Base-by-base conservation (phyloP, 2,888 invertebrate genomes). In the Caradrina clavipalpis region DNA sequence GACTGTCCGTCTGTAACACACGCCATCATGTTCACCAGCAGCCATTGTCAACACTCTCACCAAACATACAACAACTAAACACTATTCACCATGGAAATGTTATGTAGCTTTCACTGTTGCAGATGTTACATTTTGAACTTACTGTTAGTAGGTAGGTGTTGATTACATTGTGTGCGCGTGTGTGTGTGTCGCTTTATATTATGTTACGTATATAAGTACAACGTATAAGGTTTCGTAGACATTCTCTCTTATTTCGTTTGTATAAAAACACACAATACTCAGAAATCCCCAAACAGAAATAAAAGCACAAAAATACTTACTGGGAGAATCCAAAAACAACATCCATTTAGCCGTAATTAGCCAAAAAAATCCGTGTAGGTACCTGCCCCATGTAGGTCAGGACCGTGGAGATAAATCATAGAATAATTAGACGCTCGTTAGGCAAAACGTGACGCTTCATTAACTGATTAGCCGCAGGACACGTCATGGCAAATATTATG, bases 401-500 rank as follows among this genome's bases (percentile, higher is more conserved):
- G 50, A 76, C 56, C 45, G 42, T 50, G 42, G 76, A 79, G 85
- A 86, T 88, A 86, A 88, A 89, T 89, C 84, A 84, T 82, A 84
- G 75, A 83, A 82, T 88, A 91, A 91, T 92, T 89, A 92, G 87
- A 82, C 80, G 85, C 87, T 90, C 91, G 86, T 92, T 91, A 90
- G 81, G 81, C 81, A 70, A 84, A 86, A 90, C 90, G 91, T 91
- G 91, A 86, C 84, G 73, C 80, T 88, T 90, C 89, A 89, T 90
- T 89, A 89, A 88, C 88, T 88, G 88, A 91, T 91, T 89, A 90
- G 81, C 81, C 82, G 69, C 79, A 76, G 78, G 80, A 81, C 78
- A 82, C 81, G 81, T 75, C 76, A 73, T 80, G 72, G 77, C 78
- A 83, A 83, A 85, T 85, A 83, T 76, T 78, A 85, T 80, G 72